These are phyloP conservation scores for Lepeophtheirus nordmannii DNA, from an alignment of 2,888 invertebrate species.

Conservation along the genomic window DNA sequence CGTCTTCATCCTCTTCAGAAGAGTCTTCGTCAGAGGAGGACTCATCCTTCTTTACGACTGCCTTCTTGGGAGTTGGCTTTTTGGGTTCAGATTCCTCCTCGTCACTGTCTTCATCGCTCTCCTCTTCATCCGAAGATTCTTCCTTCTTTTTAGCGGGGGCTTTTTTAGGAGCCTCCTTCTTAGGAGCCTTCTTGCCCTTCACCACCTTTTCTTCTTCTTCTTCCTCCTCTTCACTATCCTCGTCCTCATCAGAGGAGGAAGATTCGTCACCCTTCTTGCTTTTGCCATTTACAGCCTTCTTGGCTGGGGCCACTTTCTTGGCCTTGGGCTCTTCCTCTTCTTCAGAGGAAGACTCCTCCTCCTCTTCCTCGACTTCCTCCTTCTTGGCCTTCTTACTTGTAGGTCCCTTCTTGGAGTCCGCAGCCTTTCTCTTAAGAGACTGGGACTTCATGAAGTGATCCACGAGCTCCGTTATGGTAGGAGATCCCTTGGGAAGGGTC, in stretches of 20 bases:
- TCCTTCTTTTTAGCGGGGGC: neutral
- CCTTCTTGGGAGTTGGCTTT: slow-evolving; percentile 10
- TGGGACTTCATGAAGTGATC: neutral
- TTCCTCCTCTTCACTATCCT: neutral
- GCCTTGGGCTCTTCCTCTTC: slow-evolving; percentile 13
- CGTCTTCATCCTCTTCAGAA: neutral
- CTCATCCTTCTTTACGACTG: slow-evolving; percentile 1
- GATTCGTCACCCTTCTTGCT: neutral
- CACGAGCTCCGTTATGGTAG: slow-evolving; percentile 11
- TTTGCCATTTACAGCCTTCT: neutral
- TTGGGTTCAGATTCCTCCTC: slow-evolving; percentile 4
- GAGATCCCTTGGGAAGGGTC: slow-evolving; percentile 10
- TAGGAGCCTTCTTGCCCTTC: neutral
- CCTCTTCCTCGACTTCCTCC: slow-evolving; percentile 4
- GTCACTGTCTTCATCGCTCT: slow-evolving; percentile 1
- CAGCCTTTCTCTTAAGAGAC: slow-evolving; percentile 6
- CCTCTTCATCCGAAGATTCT: neutral
- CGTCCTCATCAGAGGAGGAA: neutral
- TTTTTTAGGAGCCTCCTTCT: slow-evolving; percentile 11
- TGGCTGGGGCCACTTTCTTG: neutral
- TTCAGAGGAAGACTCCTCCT: slow-evolving; percentile 2
- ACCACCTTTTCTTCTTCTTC: neutral
- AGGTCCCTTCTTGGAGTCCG: neutral
- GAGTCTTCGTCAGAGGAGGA: slow-evolving; percentile 6
- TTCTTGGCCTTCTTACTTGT: slow-evolving; percentile 14